Conservation (phyloP, 2,797 vertebrate species). For the Picus viridis region DNA sequence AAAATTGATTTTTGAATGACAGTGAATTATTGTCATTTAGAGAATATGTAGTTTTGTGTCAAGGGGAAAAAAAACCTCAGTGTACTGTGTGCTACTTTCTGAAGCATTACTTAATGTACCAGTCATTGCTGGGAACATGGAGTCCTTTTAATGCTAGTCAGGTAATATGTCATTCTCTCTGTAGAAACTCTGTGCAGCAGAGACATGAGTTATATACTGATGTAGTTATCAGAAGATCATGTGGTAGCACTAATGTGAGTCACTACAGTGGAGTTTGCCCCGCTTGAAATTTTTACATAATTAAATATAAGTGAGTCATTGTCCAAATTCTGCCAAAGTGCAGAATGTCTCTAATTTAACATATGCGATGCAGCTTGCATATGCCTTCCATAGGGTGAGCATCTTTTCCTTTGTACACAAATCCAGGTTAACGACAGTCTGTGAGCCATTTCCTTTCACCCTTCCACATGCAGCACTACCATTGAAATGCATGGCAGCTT, state of each 20-base stretch:
- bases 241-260: constrained; percentile 65
- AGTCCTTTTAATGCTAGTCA: constrained; percentile 72
- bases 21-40: constrained; percentile 64
- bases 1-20: constrained; percentile 66
- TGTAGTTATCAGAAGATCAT: constrained; percentile 73
- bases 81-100: constrained; percentile 64
- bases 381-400: constrained; percentile 17
- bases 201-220: constrained; percentile 76
- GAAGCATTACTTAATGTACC: constrained; percentile 67
- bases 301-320: constrained; percentile 70
- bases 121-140: constrained; percentile 71
- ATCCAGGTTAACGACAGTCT: neutral
- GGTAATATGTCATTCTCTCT: constrained; percentile 74
- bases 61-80: neutral
- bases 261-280: constrained; percentile 55
- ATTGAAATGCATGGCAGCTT: neutral
- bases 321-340: constrained; percentile 71
- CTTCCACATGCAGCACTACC: neutral
- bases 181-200: constrained; percentile 47
- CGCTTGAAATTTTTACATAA: constrained; percentile 64
- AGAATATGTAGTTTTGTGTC: constrained; percentile 54
- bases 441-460: neutral
- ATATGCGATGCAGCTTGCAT: constrained; percentile 2
- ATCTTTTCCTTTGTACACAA: constrained; percentile 2
- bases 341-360: constrained; percentile 62